Evolutionary conservation across 2,888 invertebrate species (phyloP).

Genomic region (Lepeophtheirus nordmannii): DNA sequence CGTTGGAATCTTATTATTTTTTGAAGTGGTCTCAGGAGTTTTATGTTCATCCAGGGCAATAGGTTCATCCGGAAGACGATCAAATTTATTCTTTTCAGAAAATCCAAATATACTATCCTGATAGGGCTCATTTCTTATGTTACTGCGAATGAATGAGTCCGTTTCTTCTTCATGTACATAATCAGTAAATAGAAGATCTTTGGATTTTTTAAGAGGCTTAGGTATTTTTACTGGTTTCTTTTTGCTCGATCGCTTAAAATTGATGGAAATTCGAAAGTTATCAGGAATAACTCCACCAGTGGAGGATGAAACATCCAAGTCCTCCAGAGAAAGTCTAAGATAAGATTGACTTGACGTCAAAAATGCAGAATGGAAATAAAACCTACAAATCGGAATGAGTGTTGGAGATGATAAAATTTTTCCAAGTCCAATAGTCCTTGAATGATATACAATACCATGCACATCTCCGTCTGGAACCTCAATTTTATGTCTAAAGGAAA

Average conservation of each 20-base stretch:
- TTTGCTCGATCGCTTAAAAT: conserved; percentile 3
- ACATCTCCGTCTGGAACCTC: conserved; percentile 54
- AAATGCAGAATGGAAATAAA: conserved; percentile 80
- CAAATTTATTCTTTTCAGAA: neutral
- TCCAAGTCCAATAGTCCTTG: conserved; percentile 38
- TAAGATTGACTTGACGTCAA: conserved; percentile 34
- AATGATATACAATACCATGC: conserved; percentile 61
- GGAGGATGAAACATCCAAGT: neutral
- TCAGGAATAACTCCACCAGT: neutral
- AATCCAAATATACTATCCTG: neutral
- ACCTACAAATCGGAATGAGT: conserved; percentile 66
- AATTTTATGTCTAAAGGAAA: conserved; percentile 61
- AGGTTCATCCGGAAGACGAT: neutral
- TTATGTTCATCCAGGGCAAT: neutral
- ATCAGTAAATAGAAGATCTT: neutral
- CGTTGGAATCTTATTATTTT: neutral
- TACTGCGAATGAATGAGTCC: neutral
- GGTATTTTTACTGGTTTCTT: neutral
- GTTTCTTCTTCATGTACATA: neutral
- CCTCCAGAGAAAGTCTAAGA: neutral
- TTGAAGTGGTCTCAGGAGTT: no score
- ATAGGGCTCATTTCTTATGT: neutral
- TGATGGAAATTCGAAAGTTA: conserved; percentile 9
- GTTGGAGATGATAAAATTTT: conserved; percentile 36
- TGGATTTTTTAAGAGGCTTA: conserved; percentile 2